Evolutionary conservation across 2,888 invertebrate species (phyloP).

Genomic region (Pterobdella sp.): DNA sequence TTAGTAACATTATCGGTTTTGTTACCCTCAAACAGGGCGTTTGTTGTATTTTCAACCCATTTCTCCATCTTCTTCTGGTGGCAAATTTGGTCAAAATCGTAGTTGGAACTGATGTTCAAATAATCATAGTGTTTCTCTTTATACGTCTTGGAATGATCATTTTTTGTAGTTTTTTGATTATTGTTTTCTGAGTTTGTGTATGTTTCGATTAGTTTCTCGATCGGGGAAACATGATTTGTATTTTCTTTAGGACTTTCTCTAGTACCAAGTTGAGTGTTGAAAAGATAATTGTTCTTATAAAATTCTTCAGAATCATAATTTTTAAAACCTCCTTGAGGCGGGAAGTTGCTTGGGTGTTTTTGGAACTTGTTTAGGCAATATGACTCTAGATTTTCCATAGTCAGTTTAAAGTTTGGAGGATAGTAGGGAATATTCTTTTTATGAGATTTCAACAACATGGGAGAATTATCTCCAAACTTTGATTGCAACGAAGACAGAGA

Average conservation of each 20-base stretch:
- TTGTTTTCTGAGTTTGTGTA: background rate
- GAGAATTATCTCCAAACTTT: slow-evolving; percentile 26
- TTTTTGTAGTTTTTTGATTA: background rate
- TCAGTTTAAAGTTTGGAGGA: slow-evolving; percentile 7
- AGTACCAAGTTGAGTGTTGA: background rate
- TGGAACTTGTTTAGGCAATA: slow-evolving; percentile 10
- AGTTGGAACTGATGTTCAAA: slow-evolving; percentile 1
- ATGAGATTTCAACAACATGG: background rate
- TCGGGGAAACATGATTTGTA: background rate
- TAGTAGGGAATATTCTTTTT: background rate
- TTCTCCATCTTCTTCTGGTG: slow-evolving; percentile 14
- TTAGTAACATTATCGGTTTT: background rate
- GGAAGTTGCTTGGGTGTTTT: background rate
- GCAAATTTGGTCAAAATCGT: background rate
- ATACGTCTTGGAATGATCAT: background rate
- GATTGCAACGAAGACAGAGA: slow-evolving; percentile 23
- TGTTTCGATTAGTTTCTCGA: slow-evolving; percentile 12
- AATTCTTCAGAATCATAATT: background rate
- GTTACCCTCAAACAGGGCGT: background rate
- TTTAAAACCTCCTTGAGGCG: background rate
- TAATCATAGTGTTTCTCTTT: background rate
- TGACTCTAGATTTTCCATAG: background rate
- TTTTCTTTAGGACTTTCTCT: background rate
- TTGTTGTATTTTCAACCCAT: background rate
- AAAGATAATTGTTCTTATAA: background rate